A percentile compares a stretch with the other conserved stretches of the same genome.
Evolutionary conservation across 2,797 vertebrate genomes (phyloP).

Genomic region (Brachymystax lenok): DNA sequence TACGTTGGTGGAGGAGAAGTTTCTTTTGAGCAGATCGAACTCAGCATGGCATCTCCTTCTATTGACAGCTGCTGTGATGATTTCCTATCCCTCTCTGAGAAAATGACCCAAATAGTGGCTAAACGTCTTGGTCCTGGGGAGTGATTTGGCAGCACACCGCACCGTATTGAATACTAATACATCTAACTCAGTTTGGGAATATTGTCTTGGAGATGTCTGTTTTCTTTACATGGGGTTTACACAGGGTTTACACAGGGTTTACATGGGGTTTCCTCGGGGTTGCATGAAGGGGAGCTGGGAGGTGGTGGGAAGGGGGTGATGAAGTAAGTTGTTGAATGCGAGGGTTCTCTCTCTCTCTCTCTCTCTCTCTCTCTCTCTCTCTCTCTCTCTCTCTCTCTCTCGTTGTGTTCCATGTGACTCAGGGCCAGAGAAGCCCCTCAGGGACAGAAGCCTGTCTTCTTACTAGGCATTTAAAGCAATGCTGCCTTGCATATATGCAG

Average conservation of each 20-base stretch:
- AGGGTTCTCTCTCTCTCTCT: not conserved
- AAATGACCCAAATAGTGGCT: not conserved
- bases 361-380: not conserved
- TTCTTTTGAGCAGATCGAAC: too few relatives aligned
- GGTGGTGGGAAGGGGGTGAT: not conserved
- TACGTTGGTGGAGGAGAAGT: not conserved
- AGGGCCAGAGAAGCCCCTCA: not conserved
- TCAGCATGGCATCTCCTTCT: not conserved
- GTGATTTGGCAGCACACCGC: not conserved
- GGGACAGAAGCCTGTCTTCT: not conserved
- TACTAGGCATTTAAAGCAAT: not conserved
- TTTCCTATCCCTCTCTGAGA: not conserved
- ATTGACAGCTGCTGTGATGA: not conserved
- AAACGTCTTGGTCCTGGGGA: not conserved
- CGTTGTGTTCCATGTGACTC: not conserved
- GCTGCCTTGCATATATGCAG: conserved; percentile 8
- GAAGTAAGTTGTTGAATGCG: not conserved
- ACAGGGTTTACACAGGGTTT: too few relatives aligned
- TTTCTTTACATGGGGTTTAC: too few relatives aligned
- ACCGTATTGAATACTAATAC: not conserved
- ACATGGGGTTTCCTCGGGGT: too few relatives aligned
- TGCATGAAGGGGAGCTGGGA: not conserved
- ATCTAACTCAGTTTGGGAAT: not conserved
- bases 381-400: not conserved
- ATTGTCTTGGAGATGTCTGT: not conserved